phyloP scores from a whole-genome alignment of 2,113 vertebrate genomes.

The Hippocampus guttulatus region DNA sequence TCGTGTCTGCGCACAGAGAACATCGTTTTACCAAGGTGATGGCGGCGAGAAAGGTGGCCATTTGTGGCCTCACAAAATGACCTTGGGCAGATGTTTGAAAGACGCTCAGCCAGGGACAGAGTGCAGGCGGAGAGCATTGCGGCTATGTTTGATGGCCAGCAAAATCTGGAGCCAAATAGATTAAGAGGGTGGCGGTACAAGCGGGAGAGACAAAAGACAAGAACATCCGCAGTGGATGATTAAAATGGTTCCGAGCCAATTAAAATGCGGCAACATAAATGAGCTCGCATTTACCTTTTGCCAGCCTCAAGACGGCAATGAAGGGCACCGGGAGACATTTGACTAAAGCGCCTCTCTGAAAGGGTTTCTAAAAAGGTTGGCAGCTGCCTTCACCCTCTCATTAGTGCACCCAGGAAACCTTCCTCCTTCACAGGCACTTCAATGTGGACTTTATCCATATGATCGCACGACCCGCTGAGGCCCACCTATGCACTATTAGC shows the following conservation, averaged over 20 bases:
- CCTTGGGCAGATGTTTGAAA: constrained; percentile 45
- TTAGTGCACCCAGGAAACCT: constrained; percentile 43
- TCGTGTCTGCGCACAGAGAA: neutral
- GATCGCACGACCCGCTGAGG: constrained; percentile 24
- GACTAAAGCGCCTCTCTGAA: constrained; percentile 53
- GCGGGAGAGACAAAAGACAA: neutral
- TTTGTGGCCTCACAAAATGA: constrained; percentile 36
- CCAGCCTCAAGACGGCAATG: constrained; percentile 19
- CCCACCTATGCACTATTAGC: constrained; percentile 25
- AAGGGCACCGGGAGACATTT: neutral
- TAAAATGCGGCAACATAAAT: constrained; percentile 41
- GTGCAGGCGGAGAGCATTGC: constrained; percentile 46
- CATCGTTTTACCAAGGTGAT: neutral
- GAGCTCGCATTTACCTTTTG: constrained; percentile 41
- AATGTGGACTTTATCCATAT: constrained; percentile 34
- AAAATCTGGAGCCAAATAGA: neutral
- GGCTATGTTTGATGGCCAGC: constrained; percentile 16
- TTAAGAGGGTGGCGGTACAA: neutral
- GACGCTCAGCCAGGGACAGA: constrained; percentile 19
- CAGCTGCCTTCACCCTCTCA: constrained; percentile 45
- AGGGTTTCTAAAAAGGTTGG: constrained; percentile 46
- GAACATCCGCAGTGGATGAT: constrained; percentile 23
- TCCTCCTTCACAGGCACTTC: constrained; percentile 30
- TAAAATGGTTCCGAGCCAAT: constrained; percentile 41
- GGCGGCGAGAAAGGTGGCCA: constrained; percentile 3